Base-by-base conservation (phyloP, 92 coral and sea anemone genomes). In the Galaxea fascicularis region DNA sequence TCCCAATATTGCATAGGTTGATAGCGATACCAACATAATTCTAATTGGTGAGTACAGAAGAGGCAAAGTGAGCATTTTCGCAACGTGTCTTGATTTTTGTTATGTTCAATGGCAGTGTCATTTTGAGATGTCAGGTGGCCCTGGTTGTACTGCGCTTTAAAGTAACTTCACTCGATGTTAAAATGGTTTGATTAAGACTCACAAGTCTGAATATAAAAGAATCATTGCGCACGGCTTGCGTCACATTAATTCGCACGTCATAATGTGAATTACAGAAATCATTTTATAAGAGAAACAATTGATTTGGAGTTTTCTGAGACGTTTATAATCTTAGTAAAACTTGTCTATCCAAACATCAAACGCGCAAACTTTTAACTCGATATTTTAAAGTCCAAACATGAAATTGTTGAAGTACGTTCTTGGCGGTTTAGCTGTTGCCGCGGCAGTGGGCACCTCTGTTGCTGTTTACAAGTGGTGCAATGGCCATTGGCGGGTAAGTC, bases 401-500 rank as follows among this genome's bases (percentile, higher is more conserved):
- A 60, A 41, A 60, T 59, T 35, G 16, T 51, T 79, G 29, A 79
- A 79, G 64, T 51, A 27, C 41, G 67, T 66, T 26, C 18, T 79
- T 7, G 84, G 65, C 12, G 76, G 86, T 68, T 26, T 58, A 10
- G 70, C 78, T 6, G 17, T 69, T 11, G 54, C 71, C 3, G 78
- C 70, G 8, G 77, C 30, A 11, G 78, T 58, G 0, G 78, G 78
- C 12, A 26, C 53, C 0, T 28, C 74, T 29, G 75, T 66, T 21
- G 51, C 60, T 13, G 25, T 71, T 30, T 82, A 82, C 71, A 70
- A 82, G 13, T 71, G 77, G 86, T 82, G 86, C 71, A 70, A 58
- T 56, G 18, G 30, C 29, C 69, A 63, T 18, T 26, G 54, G 28
- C 39, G 14, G 57, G 86, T 65, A 16, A 20, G 74, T 45, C 46